A percentile compares a stretch with the other conserved stretches of the same genome.
Conservation (phyloP, 1,140 invertebrate genomes). For the Spodoptera litura region DNA sequence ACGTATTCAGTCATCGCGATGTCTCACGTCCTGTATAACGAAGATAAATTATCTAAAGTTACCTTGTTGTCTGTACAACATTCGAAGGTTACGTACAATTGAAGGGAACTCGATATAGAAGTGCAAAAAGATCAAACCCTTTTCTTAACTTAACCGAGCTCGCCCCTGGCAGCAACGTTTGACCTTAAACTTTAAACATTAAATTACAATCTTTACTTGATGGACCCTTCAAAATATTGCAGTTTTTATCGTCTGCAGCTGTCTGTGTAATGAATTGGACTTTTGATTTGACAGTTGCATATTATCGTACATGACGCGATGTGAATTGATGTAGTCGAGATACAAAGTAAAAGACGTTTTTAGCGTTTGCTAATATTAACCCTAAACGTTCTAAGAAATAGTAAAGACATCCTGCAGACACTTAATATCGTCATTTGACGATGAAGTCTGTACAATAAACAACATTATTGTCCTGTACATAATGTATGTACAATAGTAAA, state of each 20-base stretch:
- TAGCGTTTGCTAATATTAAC: constrained; percentile 28
- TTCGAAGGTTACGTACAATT: constrained; percentile 48
- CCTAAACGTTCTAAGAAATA: constrained; percentile 52
- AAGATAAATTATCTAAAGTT: constrained; percentile 49
- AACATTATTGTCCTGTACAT: constrained; percentile 53
- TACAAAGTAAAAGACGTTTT: constrained; percentile 39
- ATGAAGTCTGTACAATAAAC: constrained; percentile 52
- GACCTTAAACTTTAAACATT: constrained; percentile 51
- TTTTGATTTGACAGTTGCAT: constrained; percentile 18
- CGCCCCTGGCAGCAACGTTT: constrained; percentile 41
- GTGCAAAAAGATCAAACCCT: constrained; percentile 48
- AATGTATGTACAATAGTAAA: constrained; percentile 50
- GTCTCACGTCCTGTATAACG: constrained; percentile 41
- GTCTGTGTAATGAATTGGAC: constrained; percentile 33
- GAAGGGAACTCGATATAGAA: constrained; percentile 43
- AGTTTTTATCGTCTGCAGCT: constrained; percentile 34
- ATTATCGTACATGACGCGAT: constrained; percentile 16
- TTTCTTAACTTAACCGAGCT: constrained; percentile 38
- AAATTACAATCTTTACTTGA: constrained; percentile 44
- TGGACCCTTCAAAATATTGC: constrained; percentile 47
- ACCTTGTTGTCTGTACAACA: constrained; percentile 36
- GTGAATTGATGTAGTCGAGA: constrained; percentile 16
- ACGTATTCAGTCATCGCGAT: constrained; percentile 36
- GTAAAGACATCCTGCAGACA: constrained; percentile 60
- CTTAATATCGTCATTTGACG: constrained; percentile 52